Percentiles rank a stretch among this genome's conserved stretches.
phyloP scores from a whole-genome alignment of 2,797 vertebrate genomes.

The Hippocampus kuda region DNA sequence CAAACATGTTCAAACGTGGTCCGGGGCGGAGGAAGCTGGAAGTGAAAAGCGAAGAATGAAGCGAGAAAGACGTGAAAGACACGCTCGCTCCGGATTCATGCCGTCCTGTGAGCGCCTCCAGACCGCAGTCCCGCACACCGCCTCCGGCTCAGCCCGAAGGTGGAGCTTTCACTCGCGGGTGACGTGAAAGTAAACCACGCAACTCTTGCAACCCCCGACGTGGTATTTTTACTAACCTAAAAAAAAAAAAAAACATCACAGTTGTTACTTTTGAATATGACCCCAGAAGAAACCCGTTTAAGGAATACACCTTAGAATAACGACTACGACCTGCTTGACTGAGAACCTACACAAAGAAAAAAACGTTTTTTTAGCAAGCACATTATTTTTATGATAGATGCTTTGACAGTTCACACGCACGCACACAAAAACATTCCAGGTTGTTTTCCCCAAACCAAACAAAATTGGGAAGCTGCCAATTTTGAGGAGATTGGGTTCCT shows the following conservation, averaged over 20 bases:
- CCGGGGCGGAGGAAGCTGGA: too few relatives aligned
- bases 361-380: too few relatives aligned
- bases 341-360: too few relatives aligned
- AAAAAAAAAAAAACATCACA: neutral
- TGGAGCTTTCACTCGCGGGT: constrained; percentile 46
- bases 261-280: neutral
- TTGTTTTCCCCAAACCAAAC: too few relatives aligned
- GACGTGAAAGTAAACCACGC: constrained; percentile 29
- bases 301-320: neutral
- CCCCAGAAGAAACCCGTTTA: neutral
- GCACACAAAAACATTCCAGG: too few relatives aligned
- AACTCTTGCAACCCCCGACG: neutral
- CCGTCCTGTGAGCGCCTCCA: constrained; percentile 25
- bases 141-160: constrained; percentile 46
- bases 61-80: neutral
- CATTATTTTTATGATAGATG: too few relatives aligned
- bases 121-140: constrained; percentile 33
- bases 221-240: neutral
- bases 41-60: neutral
- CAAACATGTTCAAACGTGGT: neutral
- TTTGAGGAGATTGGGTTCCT: too few relatives aligned
- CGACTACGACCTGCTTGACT: too few relatives aligned
- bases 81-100: constrained; percentile 21
- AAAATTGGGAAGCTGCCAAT: too few relatives aligned
- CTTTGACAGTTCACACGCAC: too few relatives aligned